Conservation (phyloP, 2,797 vertebrate genomes). For the Girardinus metallicus region DNA sequence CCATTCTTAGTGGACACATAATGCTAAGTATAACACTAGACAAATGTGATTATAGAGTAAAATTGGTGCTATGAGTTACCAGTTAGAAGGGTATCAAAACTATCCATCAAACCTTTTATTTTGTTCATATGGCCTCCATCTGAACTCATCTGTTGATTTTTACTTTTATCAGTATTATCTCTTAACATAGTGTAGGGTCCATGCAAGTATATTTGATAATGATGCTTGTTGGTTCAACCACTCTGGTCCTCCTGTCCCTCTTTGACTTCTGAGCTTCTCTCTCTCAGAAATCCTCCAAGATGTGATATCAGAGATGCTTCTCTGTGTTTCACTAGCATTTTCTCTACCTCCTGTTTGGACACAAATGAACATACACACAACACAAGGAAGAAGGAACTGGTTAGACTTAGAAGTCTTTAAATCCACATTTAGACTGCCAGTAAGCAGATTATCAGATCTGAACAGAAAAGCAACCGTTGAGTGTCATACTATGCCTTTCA, state of each 20-base stretch:
- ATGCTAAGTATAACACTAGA: not conserved
- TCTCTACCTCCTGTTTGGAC: slow-evolving; percentile 57
- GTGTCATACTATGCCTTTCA: not conserved
- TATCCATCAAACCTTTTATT: not conserved
- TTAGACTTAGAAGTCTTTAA: not conserved
- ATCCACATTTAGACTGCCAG: not conserved
- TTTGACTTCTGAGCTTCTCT: slow-evolving; percentile 46
- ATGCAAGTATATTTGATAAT: not conserved
- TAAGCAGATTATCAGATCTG: not conserved
- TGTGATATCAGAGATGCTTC: slow-evolving; percentile 61
- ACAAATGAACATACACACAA: slow-evolving; percentile 19
- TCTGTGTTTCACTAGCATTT: slow-evolving; percentile 65
- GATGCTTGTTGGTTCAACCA: slow-evolving; percentile 11
- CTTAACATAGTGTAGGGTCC: not conserved
- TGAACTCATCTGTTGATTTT: not conserved
- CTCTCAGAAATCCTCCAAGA: slow-evolving; percentile 72
- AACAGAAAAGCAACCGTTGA: not conserved
- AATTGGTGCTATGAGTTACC: not conserved
- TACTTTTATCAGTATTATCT: not conserved
- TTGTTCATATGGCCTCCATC: not conserved
- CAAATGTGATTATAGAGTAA: not conserved
- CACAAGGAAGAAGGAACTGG: not conserved
- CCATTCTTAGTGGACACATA: no score
- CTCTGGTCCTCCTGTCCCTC: slow-evolving; percentile 17
- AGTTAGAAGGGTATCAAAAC: not conserved